phyloP scores from a whole-genome alignment of 2,113 vertebrate species.

The Erinaceus europaeus region DNA sequence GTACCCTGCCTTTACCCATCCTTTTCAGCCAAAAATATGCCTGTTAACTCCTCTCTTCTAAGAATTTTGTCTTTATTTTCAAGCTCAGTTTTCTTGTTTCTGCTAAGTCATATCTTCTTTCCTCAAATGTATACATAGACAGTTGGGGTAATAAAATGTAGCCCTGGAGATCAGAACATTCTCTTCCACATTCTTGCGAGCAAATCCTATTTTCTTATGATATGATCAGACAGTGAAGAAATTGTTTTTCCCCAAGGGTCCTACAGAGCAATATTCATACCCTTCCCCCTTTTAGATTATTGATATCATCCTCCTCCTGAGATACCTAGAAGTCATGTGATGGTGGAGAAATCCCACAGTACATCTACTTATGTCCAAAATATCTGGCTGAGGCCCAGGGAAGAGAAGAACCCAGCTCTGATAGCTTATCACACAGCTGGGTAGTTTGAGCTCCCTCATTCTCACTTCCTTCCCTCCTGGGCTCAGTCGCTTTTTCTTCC shows the following conservation, averaged over 20 bases:
- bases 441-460: not conserved
- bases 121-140: not conserved
- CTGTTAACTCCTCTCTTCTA: not conserved
- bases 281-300: not conserved
- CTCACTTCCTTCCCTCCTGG: not conserved
- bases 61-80: not conserved
- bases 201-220: not conserved
- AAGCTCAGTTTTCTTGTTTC: not conserved
- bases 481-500: not conserved
- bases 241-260: not conserved
- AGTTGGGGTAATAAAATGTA: not conserved
- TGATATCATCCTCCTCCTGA: not conserved
- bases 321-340: not conserved
- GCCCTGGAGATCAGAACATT: not conserved
- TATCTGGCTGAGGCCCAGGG: too few relatives aligned
- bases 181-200: not conserved
- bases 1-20: not conserved
- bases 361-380: not conserved
- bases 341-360: too few relatives aligned
- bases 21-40: not conserved
- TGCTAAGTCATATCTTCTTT: not conserved
- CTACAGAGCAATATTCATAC: not conserved
- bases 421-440: fast-evolving
- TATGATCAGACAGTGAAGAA: not conserved
- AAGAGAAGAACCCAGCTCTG: not conserved